Conservation (phyloP, 2,797 vertebrate species). For the Zalophus californianus region DNA sequence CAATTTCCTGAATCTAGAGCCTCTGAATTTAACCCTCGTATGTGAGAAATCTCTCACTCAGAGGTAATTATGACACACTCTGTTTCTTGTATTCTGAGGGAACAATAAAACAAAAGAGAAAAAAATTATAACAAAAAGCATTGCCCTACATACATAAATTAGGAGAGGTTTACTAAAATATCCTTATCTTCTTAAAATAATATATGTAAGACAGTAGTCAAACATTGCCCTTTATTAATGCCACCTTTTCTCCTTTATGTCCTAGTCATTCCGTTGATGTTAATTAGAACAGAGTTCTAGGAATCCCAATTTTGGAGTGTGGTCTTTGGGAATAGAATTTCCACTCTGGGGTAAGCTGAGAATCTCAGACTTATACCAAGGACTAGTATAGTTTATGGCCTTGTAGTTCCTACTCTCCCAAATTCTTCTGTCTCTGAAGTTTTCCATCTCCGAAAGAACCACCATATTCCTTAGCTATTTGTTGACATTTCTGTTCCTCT, state of each 20-base stretch:
- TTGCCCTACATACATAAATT: neutral
- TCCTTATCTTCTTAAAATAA: neutral
- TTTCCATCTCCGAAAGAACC: neutral
- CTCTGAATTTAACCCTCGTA: neutral
- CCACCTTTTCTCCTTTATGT: neutral
- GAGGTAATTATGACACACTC: neutral
- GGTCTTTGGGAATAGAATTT: neutral
- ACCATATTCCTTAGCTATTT: neutral
- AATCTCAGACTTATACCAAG: neutral
- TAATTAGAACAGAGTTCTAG: neutral
- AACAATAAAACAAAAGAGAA: neutral
- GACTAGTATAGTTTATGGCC: neutral
- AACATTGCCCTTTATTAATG: neutral
- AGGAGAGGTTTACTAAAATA: neutral
- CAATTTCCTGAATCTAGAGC: neutral
- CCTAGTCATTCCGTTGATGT: neutral
- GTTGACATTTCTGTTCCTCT: neutral
- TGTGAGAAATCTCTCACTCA: neutral
- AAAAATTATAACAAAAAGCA: neutral
- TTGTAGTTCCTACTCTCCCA: neutral
- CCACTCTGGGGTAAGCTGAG: neutral
- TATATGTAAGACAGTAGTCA: neutral
- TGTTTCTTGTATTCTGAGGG: neutral
- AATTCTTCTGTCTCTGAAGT: conserved; percentile 3
- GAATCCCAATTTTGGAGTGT: neutral